phyloP scores from a whole-genome alignment of 2,113 vertebrate genomes.

The Heloderma charlesbogerti region DNA sequence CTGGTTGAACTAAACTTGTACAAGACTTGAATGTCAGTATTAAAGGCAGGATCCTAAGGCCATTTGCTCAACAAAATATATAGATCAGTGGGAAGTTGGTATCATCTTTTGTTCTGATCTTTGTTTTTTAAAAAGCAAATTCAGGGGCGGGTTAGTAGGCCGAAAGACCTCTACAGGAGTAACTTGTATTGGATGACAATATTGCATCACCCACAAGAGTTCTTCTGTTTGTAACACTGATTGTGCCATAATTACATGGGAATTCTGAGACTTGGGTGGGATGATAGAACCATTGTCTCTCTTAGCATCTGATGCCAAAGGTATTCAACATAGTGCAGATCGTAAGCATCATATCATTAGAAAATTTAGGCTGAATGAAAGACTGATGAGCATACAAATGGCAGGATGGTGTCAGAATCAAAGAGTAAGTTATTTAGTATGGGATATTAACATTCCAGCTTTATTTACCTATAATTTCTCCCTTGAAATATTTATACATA shows the following conservation, averaged over 20 bases:
- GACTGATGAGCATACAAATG: neutral
- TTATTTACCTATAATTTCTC: constrained; percentile 12
- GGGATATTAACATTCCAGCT: neutral
- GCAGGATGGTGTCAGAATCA: neutral
- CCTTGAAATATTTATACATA: neutral
- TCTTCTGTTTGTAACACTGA: neutral
- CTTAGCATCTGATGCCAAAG: neutral
- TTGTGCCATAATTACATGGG: neutral
- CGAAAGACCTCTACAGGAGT: neutral
- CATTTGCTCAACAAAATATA: neutral
- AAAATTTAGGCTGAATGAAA: neutral
- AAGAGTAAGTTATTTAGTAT: neutral
- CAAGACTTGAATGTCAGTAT: neutral
- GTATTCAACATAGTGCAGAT: neutral
- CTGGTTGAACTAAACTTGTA: too few relatives aligned
- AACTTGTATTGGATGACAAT: neutral
- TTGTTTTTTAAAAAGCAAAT: too few relatives aligned
- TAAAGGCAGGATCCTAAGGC: neutral
- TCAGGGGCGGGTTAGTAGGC: too few relatives aligned
- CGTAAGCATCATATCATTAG: neutral
- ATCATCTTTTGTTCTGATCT: too few relatives aligned
- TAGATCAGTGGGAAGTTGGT: neutral
- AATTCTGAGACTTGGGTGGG: neutral
- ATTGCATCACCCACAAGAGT: neutral
- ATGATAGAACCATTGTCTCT: neutral